A percentile compares a stretch with the other conserved stretches of the same genome.
phyloP scores from a whole-genome alignment of 2,797 vertebrate species.

The Leptatherina wallacei region DNA sequence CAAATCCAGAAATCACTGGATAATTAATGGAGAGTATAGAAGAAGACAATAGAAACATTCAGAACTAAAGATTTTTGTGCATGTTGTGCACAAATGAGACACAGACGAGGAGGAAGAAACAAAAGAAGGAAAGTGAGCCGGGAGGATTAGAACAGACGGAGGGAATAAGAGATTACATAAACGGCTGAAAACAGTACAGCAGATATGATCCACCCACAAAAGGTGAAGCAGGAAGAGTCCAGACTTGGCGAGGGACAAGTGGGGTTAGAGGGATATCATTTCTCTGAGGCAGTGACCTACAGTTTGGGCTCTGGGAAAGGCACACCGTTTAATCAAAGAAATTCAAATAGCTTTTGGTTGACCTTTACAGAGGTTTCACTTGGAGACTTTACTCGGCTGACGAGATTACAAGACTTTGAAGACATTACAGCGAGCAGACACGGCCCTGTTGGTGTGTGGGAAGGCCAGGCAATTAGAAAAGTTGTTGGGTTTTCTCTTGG shows the following conservation, averaged over 20 bases:
- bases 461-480: slow-evolving; percentile 35
- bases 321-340: slow-evolving; percentile 73
- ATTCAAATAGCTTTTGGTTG: slow-evolving; percentile 74
- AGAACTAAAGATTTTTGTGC: slow-evolving; percentile 4
- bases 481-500: background rate
- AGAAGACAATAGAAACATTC: slow-evolving; percentile 8
- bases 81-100: slow-evolving; percentile 4
- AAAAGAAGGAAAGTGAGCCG: background rate
- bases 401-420: slow-evolving; percentile 63
- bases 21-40: slow-evolving; percentile 24
- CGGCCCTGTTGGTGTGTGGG: slow-evolving; percentile 13
- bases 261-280: slow-evolving; percentile 61
- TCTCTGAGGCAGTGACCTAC: slow-evolving; percentile 73
- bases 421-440: slow-evolving; percentile 36
- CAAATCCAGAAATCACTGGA: background rate
- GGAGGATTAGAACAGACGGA: background rate
- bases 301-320: slow-evolving; percentile 53
- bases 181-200: slow-evolving; percentile 29
- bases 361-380: slow-evolving; percentile 71
- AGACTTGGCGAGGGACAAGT: slow-evolving; percentile 38
- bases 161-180: slow-evolving; percentile 34
- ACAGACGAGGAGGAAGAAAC: background rate
- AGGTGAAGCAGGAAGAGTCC: background rate
- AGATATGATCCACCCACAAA: slow-evolving; percentile 31
- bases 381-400: slow-evolving; percentile 41